phyloP scores from a whole-genome alignment of 2,888 invertebrate genomes.

The Mythimna ferrago region DNA sequence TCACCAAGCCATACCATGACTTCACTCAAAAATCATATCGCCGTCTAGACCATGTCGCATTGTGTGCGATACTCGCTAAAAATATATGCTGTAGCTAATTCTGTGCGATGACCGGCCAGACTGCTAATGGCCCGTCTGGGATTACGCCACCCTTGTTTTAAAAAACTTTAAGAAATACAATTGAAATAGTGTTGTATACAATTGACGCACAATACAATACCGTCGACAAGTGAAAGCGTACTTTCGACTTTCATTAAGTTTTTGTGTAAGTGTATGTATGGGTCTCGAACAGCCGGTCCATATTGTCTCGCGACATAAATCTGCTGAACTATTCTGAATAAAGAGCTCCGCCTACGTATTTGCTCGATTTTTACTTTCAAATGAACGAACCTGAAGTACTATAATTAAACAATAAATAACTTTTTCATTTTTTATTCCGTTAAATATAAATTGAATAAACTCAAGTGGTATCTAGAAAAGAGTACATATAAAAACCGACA shows the following conservation, averaged over 20 bases:
- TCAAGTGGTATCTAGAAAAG: slow-evolving; percentile 23
- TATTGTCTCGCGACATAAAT: slow-evolving; percentile 88
- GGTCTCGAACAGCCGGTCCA: slow-evolving; percentile 80
- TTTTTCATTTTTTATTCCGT: slow-evolving; percentile 20
- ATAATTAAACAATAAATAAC: slow-evolving; percentile 62
- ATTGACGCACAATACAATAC: slow-evolving; percentile 84
- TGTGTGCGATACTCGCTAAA: slow-evolving; percentile 56
- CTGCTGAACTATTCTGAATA: slow-evolving; percentile 75
- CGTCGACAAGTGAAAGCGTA: slow-evolving; percentile 89
- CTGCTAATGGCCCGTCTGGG: slow-evolving; percentile 58
- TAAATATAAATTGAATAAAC: slow-evolving; percentile 54
- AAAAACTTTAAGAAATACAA: slow-evolving; percentile 73
- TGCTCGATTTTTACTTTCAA: slow-evolving; percentile 79
- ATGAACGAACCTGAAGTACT: slow-evolving; percentile 69
- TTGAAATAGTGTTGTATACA: slow-evolving; percentile 81
- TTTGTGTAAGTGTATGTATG: slow-evolving; percentile 88
- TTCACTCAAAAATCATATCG: slow-evolving; percentile 60
- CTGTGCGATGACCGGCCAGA: slow-evolving; percentile 63
- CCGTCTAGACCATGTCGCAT: slow-evolving; percentile 61
- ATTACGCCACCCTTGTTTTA: slow-evolving; percentile 73
- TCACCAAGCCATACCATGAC: slow-evolving; percentile 43
- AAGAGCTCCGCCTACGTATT: slow-evolving; percentile 72
- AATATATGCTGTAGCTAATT: slow-evolving; percentile 66
- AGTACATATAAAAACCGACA: slow-evolving; percentile 18
- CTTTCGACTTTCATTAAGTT: slow-evolving; percentile 90